Base-by-base conservation (phyloP, 2,888 invertebrate genomes). In the Patella depressa region DNA sequence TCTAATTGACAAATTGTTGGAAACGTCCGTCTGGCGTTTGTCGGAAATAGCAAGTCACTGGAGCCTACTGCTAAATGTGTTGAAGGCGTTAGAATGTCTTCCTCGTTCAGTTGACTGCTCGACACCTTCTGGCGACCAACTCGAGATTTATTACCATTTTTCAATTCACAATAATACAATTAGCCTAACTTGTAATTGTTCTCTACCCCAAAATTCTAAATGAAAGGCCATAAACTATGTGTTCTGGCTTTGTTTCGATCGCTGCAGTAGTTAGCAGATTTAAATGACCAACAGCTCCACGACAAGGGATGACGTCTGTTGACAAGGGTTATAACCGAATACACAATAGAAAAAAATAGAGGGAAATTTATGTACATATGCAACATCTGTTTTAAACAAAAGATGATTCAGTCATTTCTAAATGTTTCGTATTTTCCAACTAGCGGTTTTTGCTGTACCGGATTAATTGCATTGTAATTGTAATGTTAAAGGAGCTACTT, bases 81-180 rank as follows among this genome's bases (percentile, higher is more conserved):
- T 9, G 24, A 65, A 24, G 65, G 65, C 14, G 24, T 9, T 24
- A 65, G 65, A 24, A 19, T 19, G 19, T 24, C 65, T 65, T 65
- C 65, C 65, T 65, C 24, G 65, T 65, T 24, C 65, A 65, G 65
- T 24, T 65, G 65, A 65, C 19, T 19, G 19, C 24, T 65, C 19
- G 65, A 19, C 19, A 65, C 65, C 65, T 65, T 65, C 65, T 65
- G 65, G 65, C 65, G 65, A 65, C 65, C 65, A 65, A 11, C 24
- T 19, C 9, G 11, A 65, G 65, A 65, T 65, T 65, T 65, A 65
- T 65, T 19, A 24, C 65, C 65, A 24, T 65, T 65, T 65, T 65
- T 65, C 65, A 65, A 65, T 65, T 65, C 65, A 65, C 65, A 65
- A 65, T 65, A 65, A 19, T 65, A 65, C 65, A 65, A 65, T 65